Evolutionary conservation across 2,797 vertebrate genomes (phyloP).

Genomic region (Nothura maculosa): DNA sequence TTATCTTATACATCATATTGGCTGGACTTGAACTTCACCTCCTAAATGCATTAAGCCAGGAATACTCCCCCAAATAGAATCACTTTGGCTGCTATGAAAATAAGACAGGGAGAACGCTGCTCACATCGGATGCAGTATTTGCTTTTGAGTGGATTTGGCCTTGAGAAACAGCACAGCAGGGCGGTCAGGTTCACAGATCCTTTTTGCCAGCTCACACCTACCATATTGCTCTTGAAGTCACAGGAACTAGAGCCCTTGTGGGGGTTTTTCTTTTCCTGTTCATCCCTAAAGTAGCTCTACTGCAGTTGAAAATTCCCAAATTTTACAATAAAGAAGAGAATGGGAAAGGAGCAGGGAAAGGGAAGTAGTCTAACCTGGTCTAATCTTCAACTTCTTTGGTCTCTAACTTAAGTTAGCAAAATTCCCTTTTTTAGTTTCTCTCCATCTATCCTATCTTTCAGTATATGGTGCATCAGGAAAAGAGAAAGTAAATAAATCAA

Average conservation of each 20-base stretch:
- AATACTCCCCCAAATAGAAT: neutral
- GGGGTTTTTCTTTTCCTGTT: neutral
- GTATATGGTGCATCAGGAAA: neutral
- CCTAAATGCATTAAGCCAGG: neutral
- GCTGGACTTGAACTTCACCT: neutral
- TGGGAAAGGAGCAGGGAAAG: too few species aligned
- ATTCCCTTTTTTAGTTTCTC: neutral
- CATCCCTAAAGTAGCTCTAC: neutral
- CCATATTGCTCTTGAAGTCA: neutral
- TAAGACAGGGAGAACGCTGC: neutral
- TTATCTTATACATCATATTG: neutral
- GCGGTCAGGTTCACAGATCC: neutral
- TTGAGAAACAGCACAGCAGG: neutral
- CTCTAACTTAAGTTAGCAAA: neutral
- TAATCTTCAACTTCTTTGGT: neutral
- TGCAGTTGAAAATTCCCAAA: neutral
- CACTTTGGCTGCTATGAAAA: neutral
- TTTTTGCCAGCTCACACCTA: neutral
- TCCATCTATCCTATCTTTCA: neutral
- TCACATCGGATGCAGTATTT: neutral
- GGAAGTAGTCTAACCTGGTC: neutral
- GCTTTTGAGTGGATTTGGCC: neutral
- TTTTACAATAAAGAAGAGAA: neutral
- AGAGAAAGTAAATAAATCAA: neutral
- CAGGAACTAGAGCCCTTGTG: neutral